These are phyloP conservation scores for Cyrtodaria siliqua DNA, from an alignment of 2,888 invertebrate species.

Conservation along the genomic window DNA sequence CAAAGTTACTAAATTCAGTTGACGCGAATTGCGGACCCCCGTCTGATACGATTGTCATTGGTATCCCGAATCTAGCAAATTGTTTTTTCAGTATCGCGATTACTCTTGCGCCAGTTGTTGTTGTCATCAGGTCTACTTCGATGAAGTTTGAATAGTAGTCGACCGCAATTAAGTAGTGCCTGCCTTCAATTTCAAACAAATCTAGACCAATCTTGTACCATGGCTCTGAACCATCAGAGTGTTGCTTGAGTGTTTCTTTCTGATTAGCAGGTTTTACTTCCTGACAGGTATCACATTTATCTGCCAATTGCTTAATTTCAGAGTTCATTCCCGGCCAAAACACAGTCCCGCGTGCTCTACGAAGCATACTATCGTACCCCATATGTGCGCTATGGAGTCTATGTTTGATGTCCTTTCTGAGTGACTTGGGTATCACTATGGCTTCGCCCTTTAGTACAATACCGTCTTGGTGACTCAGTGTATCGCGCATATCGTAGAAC, in stretches of 20 bases:
- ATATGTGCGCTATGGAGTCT: constrained; percentile 25
- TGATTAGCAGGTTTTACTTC: not conserved
- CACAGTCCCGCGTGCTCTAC: constrained; percentile 5
- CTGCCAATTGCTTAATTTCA: constrained; percentile 10
- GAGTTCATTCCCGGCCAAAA: constrained; percentile 23
- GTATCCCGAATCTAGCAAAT: constrained; percentile 53
- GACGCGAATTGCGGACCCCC: constrained; percentile 48
- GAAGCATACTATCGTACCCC: constrained; percentile 4
- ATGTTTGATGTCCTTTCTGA: constrained; percentile 18
- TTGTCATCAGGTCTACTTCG: constrained; percentile 24
- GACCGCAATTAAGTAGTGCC: constrained; percentile 42
- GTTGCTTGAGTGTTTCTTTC: not conserved
- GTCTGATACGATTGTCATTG: constrained; percentile 37
- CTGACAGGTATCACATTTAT: not conserved
- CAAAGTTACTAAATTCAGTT: constrained; percentile 20
- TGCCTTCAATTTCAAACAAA: constrained; percentile 27
- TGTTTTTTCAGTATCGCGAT: constrained; percentile 39
- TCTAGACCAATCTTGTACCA: constrained; percentile 39
- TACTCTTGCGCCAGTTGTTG: constrained; percentile 29
- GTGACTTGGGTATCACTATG: constrained; percentile 19
- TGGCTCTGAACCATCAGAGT: too few species aligned
- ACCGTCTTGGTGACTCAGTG: constrained; percentile 14
- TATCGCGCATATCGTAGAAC: constrained; percentile 33
- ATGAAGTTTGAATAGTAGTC: constrained; percentile 47
- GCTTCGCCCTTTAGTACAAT: constrained; percentile 25